Conservation (phyloP, 2,888 invertebrate species). For the Silvanus unidentatus region DNA sequence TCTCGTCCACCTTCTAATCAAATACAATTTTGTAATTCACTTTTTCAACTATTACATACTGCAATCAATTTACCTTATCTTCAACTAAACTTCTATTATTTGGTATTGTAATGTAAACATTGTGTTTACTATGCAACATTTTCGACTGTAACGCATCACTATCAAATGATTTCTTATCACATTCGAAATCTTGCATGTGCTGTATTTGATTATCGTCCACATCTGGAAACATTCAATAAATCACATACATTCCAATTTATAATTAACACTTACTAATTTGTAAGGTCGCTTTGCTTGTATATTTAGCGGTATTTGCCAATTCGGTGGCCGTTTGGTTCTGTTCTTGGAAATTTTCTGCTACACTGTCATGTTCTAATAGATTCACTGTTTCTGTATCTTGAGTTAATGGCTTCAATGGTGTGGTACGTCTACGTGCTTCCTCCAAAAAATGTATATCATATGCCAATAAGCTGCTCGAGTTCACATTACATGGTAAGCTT, state of each 20-base stretch:
- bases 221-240: neutral
- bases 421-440: slow-evolving; percentile 31
- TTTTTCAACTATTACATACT: too few species aligned
- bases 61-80: too few species aligned
- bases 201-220: too few species aligned
- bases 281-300: slow-evolving; percentile 32
- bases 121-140: slow-evolving; percentile 28
- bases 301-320: slow-evolving; percentile 24
- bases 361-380: slow-evolving; percentile 37
- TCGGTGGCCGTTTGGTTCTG: slow-evolving; percentile 17
- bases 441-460: slow-evolving; percentile 38
- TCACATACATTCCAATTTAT: slow-evolving; percentile 1
- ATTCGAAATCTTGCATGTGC: too few species aligned
- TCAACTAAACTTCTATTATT: too few species aligned
- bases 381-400: slow-evolving; percentile 39
- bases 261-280: slow-evolving; percentile 32
- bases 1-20: slow-evolving; percentile 68
- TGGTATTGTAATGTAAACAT: slow-evolving; percentile 22
- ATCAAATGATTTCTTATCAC: slow-evolving; percentile 26
- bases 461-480: slow-evolving; percentile 32
- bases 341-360: slow-evolving; percentile 34
- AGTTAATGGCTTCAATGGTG: slow-evolving; percentile 29
- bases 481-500: slow-evolving; percentile 44
- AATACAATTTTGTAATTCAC: slow-evolving; percentile 4
- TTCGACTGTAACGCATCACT: slow-evolving; percentile 23